phyloP scores from a whole-genome alignment of 2,888 invertebrate genomes.

The Cephus runcator region DNA sequence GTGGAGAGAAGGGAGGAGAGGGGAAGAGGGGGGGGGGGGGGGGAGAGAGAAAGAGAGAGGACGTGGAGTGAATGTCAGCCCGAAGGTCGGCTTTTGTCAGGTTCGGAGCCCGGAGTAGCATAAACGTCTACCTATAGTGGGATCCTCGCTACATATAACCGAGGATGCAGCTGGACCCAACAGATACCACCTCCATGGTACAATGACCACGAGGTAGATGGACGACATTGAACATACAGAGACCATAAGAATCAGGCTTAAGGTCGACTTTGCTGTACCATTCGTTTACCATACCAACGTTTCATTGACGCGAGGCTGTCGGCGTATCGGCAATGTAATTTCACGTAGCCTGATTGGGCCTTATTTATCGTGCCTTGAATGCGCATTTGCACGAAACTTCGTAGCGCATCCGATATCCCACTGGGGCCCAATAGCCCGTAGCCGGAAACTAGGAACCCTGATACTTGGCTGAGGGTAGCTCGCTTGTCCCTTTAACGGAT shows the following conservation, averaged over 20 bases:
- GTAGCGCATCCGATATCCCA: not conserved
- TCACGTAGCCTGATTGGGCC: not conserved
- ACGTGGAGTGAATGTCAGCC: conserved; percentile 62
- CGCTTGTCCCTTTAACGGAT: not conserved
- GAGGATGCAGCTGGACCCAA: not conserved
- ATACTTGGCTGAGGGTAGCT: not conserved
- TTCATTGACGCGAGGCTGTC: not conserved
- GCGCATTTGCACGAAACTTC: not conserved
- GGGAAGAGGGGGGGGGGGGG: conserved; percentile 24
- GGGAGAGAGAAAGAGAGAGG: conserved; percentile 34
- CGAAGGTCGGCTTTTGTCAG: conserved; percentile 66
- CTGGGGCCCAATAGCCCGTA: not conserved
- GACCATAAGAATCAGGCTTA: conserved; percentile 9
- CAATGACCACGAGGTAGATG: conserved; percentile 41
- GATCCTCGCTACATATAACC: conserved; percentile 6
- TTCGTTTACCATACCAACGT: not conserved
- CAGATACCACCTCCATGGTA: conserved; percentile 29
- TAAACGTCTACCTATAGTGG: not conserved
- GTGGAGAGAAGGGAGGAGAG: conserved; percentile 2
- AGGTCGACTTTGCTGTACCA: not conserved
- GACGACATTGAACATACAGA: conserved; percentile 34
- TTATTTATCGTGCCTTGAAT: not conserved
- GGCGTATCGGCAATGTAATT: not conserved
- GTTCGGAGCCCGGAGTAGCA: conserved; percentile 14
- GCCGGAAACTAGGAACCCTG: not conserved